Evolutionary conservation across 1,140 invertebrate species (phyloP).

Genomic region (Dendroctonus valens): DNA sequence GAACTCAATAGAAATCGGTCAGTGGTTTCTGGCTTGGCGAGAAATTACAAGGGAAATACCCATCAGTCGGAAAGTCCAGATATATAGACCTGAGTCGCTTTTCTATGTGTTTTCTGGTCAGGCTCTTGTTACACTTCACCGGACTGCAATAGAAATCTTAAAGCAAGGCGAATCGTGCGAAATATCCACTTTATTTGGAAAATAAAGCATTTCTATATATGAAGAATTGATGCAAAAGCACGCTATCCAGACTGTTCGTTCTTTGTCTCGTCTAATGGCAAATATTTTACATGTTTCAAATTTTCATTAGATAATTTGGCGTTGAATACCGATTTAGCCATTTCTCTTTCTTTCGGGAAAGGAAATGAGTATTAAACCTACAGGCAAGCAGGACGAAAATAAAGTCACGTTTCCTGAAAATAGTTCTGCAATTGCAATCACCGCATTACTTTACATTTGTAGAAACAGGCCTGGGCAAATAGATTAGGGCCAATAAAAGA

Average conservation of each 20-base stretch:
- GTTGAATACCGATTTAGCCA: no score
- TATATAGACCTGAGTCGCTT: slow-evolving; percentile 12
- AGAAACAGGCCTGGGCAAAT: background rate
- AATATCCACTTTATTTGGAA: slow-evolving; percentile 10
- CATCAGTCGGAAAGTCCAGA: slow-evolving; percentile 15
- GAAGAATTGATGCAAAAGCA: no score
- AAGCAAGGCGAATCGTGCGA: slow-evolving; percentile 8
- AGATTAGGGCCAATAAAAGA: slow-evolving; percentile 9
- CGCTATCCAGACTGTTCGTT: no score
- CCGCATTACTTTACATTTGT: slow-evolving; percentile 6
- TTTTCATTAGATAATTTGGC: no score
- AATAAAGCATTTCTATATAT: background rate
- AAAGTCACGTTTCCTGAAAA: slow-evolving; percentile 7
- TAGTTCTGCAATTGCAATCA: background rate
- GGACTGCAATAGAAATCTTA: slow-evolving; percentile 12
- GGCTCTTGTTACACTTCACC: slow-evolving; percentile 18
- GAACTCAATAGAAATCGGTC: slow-evolving; percentile 23
- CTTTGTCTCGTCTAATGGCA: no score
- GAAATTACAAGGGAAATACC: slow-evolving; percentile 23
- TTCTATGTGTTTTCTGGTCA: slow-evolving; percentile 23
- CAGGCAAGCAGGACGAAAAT: background rate
- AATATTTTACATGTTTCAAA: no score
- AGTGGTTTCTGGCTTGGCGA: slow-evolving; percentile 21
- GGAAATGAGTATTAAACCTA: no score
- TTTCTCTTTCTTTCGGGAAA: no score